A percentile compares a stretch with the other conserved stretches of the same genome.
Evolutionary conservation across 2,113 vertebrate species (phyloP).

Genomic region (Oostethus manadensis): DNA sequence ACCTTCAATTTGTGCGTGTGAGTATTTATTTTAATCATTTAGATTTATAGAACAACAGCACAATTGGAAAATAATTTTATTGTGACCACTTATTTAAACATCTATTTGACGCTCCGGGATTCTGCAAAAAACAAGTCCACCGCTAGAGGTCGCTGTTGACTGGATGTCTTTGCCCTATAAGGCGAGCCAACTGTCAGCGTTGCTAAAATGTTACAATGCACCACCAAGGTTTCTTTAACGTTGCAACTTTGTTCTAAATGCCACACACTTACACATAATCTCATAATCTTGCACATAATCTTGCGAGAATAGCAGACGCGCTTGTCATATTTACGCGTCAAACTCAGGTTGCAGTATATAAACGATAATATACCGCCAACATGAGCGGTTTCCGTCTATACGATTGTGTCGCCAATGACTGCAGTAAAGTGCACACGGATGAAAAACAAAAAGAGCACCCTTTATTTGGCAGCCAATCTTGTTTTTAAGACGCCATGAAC

Average conservation of each 20-base stretch:
- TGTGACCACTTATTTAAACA: too few relatives aligned
- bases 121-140: slow-evolving; percentile 16
- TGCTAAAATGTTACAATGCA: too few relatives aligned
- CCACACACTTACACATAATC: too few relatives aligned
- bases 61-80: neutral
- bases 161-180: neutral
- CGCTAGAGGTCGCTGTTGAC: slow-evolving; percentile 38
- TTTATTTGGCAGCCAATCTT: slow-evolving; percentile 1
- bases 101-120: too few relatives aligned
- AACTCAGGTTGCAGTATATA: too few relatives aligned
- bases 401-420: neutral
- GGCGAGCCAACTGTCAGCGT: neutral
- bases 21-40: slow-evolving; percentile 20
- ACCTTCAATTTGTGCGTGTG: slow-evolving; percentile 59
- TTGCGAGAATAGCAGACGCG: neutral
- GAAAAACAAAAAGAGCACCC: neutral
- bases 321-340: too few relatives aligned
- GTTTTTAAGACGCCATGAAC: neutral
- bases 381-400: too few relatives aligned
- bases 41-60: neutral
- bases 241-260: too few relatives aligned
- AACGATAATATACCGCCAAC: too few relatives aligned
- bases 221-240: too few relatives aligned
- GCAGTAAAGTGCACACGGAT: neutral
- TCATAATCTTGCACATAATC: neutral